Evolutionary conservation across 2,113 vertebrate species (phyloP), one percentile per base, ranked within the genome.

Genomic region (Platanista minor): DNA sequence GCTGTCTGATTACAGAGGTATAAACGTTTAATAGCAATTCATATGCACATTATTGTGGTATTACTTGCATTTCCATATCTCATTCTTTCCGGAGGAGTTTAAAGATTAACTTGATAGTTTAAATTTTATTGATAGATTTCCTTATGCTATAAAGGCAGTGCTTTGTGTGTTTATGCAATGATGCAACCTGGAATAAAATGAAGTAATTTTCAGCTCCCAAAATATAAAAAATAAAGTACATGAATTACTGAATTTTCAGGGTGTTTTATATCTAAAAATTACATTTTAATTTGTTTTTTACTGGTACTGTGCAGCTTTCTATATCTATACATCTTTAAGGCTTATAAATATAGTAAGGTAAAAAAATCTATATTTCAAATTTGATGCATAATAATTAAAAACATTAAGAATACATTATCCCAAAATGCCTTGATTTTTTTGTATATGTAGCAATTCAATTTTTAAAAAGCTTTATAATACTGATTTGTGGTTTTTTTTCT

Each of bases 21-120:
- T 95, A 95, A 94, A 97, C 91, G 59, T 36, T 91, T 93, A 95
- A 93, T 77, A 91, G 10, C 12, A 36, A 90, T 67, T 90, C 39
- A 61, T 83, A 71, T 41, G 13, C 3, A 69, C 21, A 77, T 64
- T 90, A 31, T 71, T 90, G 4, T 81, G n/a, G 17, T 72, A 6
- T 92, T 95, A 69, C 31, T 75, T 80, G 17, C n/a, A 49, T 21
- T 13, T 62, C 2, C 6, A 61, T 64, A 94, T 13, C 2, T 75
- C 39, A 18, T 67, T 41, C 74, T 98, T 96, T 52, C 46, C 83
- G 6, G 1, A 67, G 69, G 25, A 93, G 25, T 33, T 95, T 61
- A 81, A 61, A 97, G 41, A 89, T 94, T 91, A 96, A 69, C 31
- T 91, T 91, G 72, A 94, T n/a, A 85, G 29, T 31, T 97, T 66